These are phyloP conservation scores for Theretra japonica DNA, from an alignment of 2,888 invertebrate species.

Conservation along the genomic window DNA sequence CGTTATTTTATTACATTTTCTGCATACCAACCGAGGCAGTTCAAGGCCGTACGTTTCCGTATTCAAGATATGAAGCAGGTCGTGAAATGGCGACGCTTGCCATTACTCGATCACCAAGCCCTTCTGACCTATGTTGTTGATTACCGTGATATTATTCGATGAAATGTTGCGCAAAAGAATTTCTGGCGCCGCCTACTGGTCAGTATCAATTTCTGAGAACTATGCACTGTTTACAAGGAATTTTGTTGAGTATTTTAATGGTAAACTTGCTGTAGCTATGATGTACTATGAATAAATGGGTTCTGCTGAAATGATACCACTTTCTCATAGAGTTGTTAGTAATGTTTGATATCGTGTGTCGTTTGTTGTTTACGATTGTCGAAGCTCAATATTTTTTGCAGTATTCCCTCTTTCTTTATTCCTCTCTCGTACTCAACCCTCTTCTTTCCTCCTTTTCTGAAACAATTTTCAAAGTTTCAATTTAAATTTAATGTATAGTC, in stretches of 20 bases:
- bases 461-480: too few relatives aligned
- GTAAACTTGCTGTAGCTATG: background rate
- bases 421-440: too few relatives aligned
- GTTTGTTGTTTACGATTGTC: too few relatives aligned
- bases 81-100: slow-evolving; percentile 14
- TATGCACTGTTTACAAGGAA: background rate
- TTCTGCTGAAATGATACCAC: too few relatives aligned
- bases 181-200: too few relatives aligned
- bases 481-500: too few relatives aligned
- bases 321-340: too few relatives aligned
- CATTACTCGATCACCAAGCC: slow-evolving; percentile 21
- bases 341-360: too few relatives aligned
- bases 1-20: background rate
- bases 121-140: slow-evolving; percentile 20
- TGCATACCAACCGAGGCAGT: background rate
- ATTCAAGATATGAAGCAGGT: background rate
- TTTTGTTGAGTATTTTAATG: background rate
- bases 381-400: too few relatives aligned
- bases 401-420: too few relatives aligned
- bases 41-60: background rate
- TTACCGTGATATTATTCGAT: background rate
- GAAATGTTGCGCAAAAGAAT: background rate
- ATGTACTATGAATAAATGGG: too few relatives aligned
- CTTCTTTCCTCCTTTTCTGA: too few relatives aligned
- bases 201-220: background rate